phyloP scores from a whole-genome alignment of 2,113 vertebrate genomes.

The Peromyscus polionotus region DNA sequence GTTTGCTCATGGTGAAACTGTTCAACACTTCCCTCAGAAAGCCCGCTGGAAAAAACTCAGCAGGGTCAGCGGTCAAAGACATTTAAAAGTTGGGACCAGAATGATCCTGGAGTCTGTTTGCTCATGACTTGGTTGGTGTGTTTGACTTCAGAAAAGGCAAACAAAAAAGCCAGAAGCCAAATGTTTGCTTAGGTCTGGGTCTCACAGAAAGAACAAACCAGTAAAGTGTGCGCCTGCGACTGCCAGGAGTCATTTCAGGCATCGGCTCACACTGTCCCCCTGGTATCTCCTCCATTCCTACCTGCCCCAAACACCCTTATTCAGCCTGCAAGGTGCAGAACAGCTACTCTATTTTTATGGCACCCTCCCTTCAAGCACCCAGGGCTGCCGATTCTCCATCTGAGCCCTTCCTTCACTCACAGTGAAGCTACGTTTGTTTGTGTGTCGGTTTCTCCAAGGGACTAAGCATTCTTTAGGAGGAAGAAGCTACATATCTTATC shows the following conservation, averaged over 20 bases:
- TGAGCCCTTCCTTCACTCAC: neutral
- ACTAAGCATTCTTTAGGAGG: neutral
- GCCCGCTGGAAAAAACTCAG: neutral
- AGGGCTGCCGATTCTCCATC: neutral
- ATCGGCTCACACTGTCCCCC: neutral
- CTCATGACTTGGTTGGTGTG: slow-evolving; percentile 57
- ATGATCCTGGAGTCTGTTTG: slow-evolving; percentile 44
- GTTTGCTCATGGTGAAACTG: neutral
- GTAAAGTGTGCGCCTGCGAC: rapidly evolving
- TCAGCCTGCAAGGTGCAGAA: neutral
- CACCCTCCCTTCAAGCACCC: neutral
- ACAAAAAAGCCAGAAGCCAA: slow-evolving; percentile 51
- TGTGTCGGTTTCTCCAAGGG: rapidly evolving
- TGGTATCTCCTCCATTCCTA: neutral
- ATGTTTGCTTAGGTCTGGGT: slow-evolving; percentile 63
- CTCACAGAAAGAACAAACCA: neutral
- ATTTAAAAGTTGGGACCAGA: slow-evolving; percentile 46
- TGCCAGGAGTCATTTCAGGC: neutral
- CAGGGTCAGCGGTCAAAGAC: slow-evolving; percentile 60
- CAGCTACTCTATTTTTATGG: neutral
- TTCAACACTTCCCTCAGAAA: neutral
- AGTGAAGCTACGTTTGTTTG: neutral
- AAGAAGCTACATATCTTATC: neutral
- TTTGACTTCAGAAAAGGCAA: slow-evolving; percentile 75
- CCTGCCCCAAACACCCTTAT: neutral